Base-by-base conservation (phyloP, 2,888 invertebrate species). In the Serripes groenlandicus region DNA sequence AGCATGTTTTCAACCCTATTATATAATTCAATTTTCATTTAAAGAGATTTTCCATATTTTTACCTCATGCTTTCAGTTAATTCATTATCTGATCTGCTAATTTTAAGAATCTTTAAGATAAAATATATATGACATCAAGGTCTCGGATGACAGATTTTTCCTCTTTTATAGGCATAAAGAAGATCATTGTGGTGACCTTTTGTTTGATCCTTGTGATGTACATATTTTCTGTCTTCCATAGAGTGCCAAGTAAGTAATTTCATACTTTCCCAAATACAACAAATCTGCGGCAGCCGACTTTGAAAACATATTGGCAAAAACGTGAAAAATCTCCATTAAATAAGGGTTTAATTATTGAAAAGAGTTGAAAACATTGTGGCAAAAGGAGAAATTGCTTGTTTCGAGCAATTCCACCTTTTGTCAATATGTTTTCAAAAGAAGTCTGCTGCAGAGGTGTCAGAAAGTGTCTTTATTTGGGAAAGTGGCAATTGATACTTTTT, bases 121-220 rank as follows among this genome's bases (percentile, higher is more conserved):
- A n/a, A n/a, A n/a, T n/a, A n/a, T n/a, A n/a, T n/a, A n/a, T n/a
- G n/a, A n/a, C n/a, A n/a, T n/a, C n/a, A n/a, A n/a, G n/a, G n/a
- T n/a, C n/a, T n/a, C n/a, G n/a, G n/a, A n/a, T n/a, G n/a, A n/a
- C n/a, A n/a, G n/a, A n/a, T n/a, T n/a, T n/a, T n/a, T n/a, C n/a
- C n/a, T n/a, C n/a, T n/a, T n/a, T 72, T 80, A 5, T 73, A 89
- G 89, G 89, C 74, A 58, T 86, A 37, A 86, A 84, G 73, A 85
- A 85, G 71, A 75, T 88, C 28, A 60, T 85, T 21, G 23, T 83
- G 42, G 54, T 87, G 52, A 58, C 78, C 18, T 60, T 86, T 4
- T 81, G 82, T 72, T 75, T 78, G 28, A 68, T 73, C 42, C n/a
- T 88, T 18, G 81, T 77, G 3, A n/a, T 87, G 9, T 89, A 89